phyloP scores from a whole-genome alignment of 2,113 vertebrate species.

The Henicopernis longicauda region DNA sequence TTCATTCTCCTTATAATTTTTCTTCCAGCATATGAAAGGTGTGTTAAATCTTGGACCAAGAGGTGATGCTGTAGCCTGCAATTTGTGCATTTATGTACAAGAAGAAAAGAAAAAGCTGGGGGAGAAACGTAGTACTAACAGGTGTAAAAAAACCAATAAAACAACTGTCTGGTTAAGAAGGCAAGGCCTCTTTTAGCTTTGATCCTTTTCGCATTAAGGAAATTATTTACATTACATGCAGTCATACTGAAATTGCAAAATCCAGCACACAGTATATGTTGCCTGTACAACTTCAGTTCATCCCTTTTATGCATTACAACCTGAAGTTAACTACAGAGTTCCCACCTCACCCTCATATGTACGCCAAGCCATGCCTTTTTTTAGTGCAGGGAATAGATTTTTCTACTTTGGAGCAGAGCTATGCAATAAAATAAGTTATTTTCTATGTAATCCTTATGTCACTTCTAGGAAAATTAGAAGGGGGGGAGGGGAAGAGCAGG shows the following conservation, averaged over 20 bases:
- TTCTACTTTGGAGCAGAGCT: background rate
- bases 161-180: background rate
- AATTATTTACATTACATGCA: background rate
- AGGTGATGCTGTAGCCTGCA: background rate
- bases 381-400: background rate
- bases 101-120: background rate
- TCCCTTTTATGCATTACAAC: background rate
- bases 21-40: background rate
- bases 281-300: background rate
- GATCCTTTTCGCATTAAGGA: background rate
- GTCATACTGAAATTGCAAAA: background rate
- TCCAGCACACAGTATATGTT: background rate
- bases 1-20: background rate
- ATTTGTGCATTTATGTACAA: background rate
- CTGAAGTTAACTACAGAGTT: background rate
- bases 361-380: background rate
- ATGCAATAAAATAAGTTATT: background rate
- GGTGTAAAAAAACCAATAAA: background rate
- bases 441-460: background rate
- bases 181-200: background rate
- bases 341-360: background rate
- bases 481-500: accelerated
- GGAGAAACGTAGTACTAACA: background rate
- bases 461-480: background rate
- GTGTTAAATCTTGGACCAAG: background rate